Percentiles rank a stretch among this genome's conserved stretches.
phyloP scores from a whole-genome alignment of 2,113 vertebrate species.

The Rutilus rutilus region DNA sequence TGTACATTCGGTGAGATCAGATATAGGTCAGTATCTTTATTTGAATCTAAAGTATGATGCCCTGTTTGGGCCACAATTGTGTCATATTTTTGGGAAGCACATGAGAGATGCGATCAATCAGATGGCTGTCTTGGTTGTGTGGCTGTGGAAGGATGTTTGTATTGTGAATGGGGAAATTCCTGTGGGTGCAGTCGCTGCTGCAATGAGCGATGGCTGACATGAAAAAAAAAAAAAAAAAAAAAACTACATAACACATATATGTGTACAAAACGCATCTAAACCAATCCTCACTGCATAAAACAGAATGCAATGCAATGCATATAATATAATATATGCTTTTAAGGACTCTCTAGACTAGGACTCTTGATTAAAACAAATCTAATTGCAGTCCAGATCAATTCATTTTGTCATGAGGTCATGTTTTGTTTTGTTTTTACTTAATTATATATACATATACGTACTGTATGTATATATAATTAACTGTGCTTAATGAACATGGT shows the following conservation, averaged over 20 bases:
- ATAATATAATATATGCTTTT: background rate
- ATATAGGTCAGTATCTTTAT: conserved; percentile 5
- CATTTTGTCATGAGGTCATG: too few species aligned
- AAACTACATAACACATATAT: background rate
- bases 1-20: background rate
- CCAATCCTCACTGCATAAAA: background rate
- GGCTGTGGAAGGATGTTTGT: conserved; percentile 46
- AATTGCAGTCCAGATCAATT: too few species aligned
- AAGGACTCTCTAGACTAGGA: background rate
- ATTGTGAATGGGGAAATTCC: conserved; percentile 56
- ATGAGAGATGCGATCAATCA: conserved; percentile 18
- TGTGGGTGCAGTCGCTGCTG: conserved; percentile 42
- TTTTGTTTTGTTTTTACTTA: background rate
- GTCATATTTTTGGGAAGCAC: conserved; percentile 16
- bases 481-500: background rate
- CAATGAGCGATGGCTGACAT: conserved; percentile 25
- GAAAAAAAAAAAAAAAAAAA: conserved; percentile 6
- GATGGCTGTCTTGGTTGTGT: conserved; percentile 35
- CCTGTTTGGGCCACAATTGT: background rate
- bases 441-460: background rate
- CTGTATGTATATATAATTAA: background rate
- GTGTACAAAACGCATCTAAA: background rate
- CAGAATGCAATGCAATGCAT: background rate
- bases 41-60: too few species aligned
- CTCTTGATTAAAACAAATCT: too few species aligned